Evolutionary conservation across 30 jellyfish, hydroid and myxozoan species (phyloP), one percentile per base, ranked within the genome.

Genomic region (Cassiopea xamachana): DNA sequence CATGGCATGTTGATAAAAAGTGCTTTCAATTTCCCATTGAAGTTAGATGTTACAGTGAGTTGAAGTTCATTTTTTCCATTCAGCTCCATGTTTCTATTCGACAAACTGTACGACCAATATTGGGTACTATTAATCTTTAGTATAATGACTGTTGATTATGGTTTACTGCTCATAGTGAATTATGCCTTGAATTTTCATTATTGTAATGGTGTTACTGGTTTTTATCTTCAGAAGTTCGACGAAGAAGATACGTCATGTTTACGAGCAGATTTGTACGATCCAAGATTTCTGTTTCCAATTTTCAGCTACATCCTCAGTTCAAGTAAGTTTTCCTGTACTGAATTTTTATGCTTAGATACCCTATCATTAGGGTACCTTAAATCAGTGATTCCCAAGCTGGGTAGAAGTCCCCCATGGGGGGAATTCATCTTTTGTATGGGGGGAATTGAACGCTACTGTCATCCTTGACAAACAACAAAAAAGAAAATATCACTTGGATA

Each of bases 261-360:
- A 46, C 82, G 90, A 60, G 86, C 82, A 12, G 97, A 94, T 15
- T 4, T 85, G 7, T 94, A 94, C 70, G 96, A 94, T 49, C 98
- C 98, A 69, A 61, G 93, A 39, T 94, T 94, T 73, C 90, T 94
- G 10, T 73, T 94, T 1, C 95, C 96, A 3, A 60, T 94, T 19
- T 90, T 94, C 80, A 89, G 93, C 27, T 75, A 45, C 49, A 18
- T 85, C 48, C 93, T 94, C n/a, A 75, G 86, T 13, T 97, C 95
- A 45, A 95, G 98, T 94, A 69, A 18, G 87, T 62, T 62, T 4
- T 14, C 74, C 2, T 3, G 19, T 62, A 71, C 6, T 73, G 2
- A 5, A 1, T 1, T 61, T 13, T 46, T 2, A 2, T 49, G 49
- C 39, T 81, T 1, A 4, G 1, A 17, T 8, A 7, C 46, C 16